These are phyloP conservation scores for Oasisia sp. DNA, from an alignment of 2,888 invertebrate species.

Conservation along the genomic window DNA sequence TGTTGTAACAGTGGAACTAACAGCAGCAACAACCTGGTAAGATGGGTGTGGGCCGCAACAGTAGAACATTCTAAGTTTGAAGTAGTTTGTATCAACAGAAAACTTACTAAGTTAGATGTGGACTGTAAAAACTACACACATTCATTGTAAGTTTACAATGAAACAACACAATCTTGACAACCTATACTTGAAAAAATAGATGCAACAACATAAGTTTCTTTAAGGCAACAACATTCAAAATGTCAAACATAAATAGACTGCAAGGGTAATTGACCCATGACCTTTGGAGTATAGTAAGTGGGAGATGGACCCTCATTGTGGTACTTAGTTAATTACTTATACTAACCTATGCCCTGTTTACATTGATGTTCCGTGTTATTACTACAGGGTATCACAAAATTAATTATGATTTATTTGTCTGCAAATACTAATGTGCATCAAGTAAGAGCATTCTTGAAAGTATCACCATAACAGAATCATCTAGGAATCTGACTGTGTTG, in stretches of 20 bases:
- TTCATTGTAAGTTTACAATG: neutral
- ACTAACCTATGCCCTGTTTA: no score
- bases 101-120: neutral
- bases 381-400: neutral
- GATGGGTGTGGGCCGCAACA: no score
- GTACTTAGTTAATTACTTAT: neutral
- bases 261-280: neutral
- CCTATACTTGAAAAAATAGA: neutral
- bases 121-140: neutral
- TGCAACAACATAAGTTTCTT: no score
- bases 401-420: neutral
- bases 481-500: neutral
- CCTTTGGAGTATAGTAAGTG: no score
- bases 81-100: no score
- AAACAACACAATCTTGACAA: neutral
- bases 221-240: no score
- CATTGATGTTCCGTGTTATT: no score
- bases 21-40: no score
- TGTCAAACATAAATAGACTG: neutral
- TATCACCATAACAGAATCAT: neutral
- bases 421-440: neutral
- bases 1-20: no score
- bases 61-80: no score
- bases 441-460: neutral
- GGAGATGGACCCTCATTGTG: neutral